These are phyloP conservation scores for Kradibia gibbosae DNA, from an alignment of 1,140 invertebrate genomes.

Conservation along the genomic window DNA sequence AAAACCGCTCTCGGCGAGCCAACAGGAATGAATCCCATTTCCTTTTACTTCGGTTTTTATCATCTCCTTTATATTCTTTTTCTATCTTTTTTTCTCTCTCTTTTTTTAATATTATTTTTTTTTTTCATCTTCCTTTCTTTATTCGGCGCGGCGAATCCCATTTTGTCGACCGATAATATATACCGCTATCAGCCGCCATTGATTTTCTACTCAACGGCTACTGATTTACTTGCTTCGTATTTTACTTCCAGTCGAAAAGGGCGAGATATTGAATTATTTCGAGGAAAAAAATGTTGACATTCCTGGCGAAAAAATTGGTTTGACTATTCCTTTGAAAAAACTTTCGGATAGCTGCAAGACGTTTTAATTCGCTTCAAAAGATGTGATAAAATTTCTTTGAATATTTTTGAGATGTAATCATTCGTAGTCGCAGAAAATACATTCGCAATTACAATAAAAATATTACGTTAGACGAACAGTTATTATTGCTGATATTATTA, in stretches of 20 bases:
- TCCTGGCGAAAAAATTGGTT: background rate
- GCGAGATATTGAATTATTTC: background rate
- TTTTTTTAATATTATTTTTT: background rate
- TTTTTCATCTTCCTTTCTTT: background rate
- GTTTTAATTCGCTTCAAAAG: background rate
- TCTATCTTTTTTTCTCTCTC: background rate
- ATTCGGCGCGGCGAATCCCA: background rate
- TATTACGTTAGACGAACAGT: too few relatives aligned
- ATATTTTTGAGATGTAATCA: too few relatives aligned
- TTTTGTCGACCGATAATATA: background rate
- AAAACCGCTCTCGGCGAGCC: background rate
- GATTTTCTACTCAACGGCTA: background rate
- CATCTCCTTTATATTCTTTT: background rate
- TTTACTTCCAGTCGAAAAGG: background rate
- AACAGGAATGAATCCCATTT: background rate
- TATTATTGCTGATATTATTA: too few relatives aligned
- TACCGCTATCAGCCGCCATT: background rate
- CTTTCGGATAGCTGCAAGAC: background rate
- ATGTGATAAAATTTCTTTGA: too few relatives aligned
- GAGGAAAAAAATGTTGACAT: background rate
- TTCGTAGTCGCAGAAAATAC: too few relatives aligned
- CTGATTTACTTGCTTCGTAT: conserved; percentile 6
- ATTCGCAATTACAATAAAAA: too few relatives aligned
- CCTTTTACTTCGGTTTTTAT: background rate
- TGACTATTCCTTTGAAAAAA: background rate